Base-by-base conservation (phyloP, 2,888 invertebrate species). In the Sarcophaga caerulescens region DNA sequence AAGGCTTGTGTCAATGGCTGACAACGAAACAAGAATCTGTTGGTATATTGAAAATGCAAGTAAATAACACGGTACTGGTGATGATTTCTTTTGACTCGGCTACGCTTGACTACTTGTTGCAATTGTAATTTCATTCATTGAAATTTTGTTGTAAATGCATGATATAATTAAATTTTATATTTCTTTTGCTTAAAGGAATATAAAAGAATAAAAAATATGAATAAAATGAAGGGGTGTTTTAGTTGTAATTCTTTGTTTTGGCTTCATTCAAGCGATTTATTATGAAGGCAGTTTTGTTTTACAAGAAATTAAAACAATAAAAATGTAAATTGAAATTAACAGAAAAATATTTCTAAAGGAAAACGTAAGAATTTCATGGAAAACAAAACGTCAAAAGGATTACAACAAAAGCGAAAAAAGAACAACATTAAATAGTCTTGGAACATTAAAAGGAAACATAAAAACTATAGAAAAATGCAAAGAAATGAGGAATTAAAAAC, bases 261-360 rank as follows among this genome's bases (percentile, higher is more conserved):
- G 3, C 2, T 57, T 59, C 19, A 60, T 60, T 47, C 47, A 47
- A 47, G 47, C 14, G 14, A 14, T 47, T 47, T 47, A 4, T 14
- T 47, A 14, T 47, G 47, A 14, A 14, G 47, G 14, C 47, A 14
- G 78, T 5, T 25, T 19, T 69, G 59, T 65, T 78, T 57, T n/a
- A 63, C 76, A 52, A 63, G 83, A n/a, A 77, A 77, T 57, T 57
- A 83, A 83, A 83, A 78, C 78, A 73, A 83, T 78, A 74, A 83
- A 78, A 83, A 68, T 73, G 73, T 68, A 68, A 74, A 73, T 12
- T 35, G 1, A 35, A 35, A 8, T 0, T 25, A 25, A 4, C 0
- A 5, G 0, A 35, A 1, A 74, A n/a, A 62, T 52, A 35, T 57
- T 45, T 19, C 1, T 10, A 19, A 17, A 57, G 0, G 10, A 73